These are phyloP conservation scores for Zonitis immaculata DNA, from an alignment of 2,888 invertebrate species.

Conservation along the genomic window DNA sequence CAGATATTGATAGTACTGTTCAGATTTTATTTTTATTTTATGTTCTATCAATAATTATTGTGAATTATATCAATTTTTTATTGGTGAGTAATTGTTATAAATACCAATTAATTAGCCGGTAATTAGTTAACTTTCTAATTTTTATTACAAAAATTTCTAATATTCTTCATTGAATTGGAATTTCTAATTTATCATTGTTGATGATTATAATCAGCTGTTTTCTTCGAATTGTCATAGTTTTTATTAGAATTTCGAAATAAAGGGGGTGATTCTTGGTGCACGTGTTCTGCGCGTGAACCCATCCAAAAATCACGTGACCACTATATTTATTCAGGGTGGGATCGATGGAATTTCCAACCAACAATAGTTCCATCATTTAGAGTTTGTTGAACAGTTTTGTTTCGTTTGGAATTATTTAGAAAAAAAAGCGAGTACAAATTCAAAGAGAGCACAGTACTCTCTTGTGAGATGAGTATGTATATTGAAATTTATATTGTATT, in stretches of 20 bases:
- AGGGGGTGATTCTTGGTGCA: slow-evolving; percentile 18
- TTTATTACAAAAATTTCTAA: too few species aligned
- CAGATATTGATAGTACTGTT: background rate
- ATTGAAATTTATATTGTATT: background rate
- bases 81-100: too few species aligned
- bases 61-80: too few species aligned
- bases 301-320: slow-evolving; percentile 37
- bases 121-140: too few species aligned
- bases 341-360: slow-evolving; percentile 36
- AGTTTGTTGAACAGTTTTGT: slow-evolving; percentile 1
- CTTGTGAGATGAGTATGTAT: slow-evolving; percentile 42
- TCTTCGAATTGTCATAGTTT: too few species aligned
- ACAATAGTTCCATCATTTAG: slow-evolving; percentile 6
- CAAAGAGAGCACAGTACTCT: slow-evolving; percentile 25
- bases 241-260: background rate
- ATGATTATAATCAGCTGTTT: slow-evolving; percentile 22
- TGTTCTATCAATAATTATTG: too few species aligned
- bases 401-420: background rate
- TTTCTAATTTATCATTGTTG: too few species aligned
- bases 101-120: too few species aligned
- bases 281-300: slow-evolving; percentile 39
- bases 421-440: slow-evolving; percentile 1
- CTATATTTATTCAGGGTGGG: slow-evolving; percentile 32
- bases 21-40: background rate
- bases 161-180: too few species aligned